These are phyloP conservation scores for Diglossa cyanea DNA, from an alignment of 2,797 vertebrate genomes.

Conservation along the genomic window DNA sequence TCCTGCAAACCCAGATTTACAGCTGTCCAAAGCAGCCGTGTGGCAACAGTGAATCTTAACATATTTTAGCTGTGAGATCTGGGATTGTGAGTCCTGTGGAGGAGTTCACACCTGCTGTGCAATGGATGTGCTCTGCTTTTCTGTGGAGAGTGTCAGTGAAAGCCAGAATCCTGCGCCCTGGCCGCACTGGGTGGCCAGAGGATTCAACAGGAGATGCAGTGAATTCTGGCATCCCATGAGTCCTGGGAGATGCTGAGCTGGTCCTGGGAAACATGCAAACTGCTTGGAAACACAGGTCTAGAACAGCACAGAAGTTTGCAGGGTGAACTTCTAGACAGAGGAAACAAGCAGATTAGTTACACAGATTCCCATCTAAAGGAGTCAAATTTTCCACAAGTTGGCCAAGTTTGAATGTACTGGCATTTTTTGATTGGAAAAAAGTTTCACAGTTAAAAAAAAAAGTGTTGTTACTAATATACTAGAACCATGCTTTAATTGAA, in stretches of 20 bases:
- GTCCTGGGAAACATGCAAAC: neutral
- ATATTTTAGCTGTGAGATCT: neutral
- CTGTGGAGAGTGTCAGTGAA: neutral
- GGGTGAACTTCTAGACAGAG: neutral
- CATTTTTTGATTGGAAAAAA: neutral
- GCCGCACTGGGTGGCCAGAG: neutral
- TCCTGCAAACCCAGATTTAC: neutral
- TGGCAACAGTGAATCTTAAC: neutral
- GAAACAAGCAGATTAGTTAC: neutral
- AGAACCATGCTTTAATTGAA: neutral
- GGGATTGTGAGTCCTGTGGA: neutral
- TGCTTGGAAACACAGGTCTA: neutral
- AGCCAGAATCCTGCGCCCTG: neutral
- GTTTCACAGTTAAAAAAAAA: neutral
- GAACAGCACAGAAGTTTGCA: neutral
- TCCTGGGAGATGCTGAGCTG: neutral
- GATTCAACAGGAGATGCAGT: neutral
- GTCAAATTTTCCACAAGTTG: neutral
- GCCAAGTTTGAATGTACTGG: neutral
- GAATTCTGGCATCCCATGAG: rapidly evolving
- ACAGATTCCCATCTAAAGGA: neutral
- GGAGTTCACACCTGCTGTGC: neutral
- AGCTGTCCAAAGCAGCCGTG: neutral
- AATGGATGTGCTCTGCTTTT: neutral
- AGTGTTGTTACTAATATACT: neutral